phyloP scores from a whole-genome alignment of 2,888 invertebrate species.

The Drepanosiphum platanoidis region DNA sequence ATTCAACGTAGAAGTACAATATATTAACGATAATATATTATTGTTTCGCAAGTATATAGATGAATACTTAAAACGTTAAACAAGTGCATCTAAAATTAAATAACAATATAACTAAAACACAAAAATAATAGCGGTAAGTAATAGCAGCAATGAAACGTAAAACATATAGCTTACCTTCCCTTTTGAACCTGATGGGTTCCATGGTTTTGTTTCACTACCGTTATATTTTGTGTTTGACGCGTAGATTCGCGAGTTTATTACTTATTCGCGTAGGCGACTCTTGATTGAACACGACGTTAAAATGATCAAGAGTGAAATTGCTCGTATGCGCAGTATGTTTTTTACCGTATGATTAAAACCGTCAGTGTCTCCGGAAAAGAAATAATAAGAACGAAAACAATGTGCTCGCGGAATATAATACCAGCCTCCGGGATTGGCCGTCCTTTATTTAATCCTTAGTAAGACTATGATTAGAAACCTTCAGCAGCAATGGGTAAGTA shows the following conservation, averaged over 20 bases:
- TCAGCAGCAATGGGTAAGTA: background rate
- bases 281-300: constrained; percentile 44
- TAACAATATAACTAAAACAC: background rate
- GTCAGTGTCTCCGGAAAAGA: constrained; percentile 36
- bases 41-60: background rate
- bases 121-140: too few relatives aligned
- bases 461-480: constrained; percentile 14
- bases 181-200: constrained; percentile 34
- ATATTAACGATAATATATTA: background rate
- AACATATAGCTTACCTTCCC: constrained; percentile 49
- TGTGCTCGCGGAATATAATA: background rate
- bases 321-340: constrained; percentile 1
- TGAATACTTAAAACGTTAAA: background rate
- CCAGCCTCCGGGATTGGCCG: constrained; percentile 28
- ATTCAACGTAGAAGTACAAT: background rate
- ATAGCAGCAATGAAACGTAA: background rate
- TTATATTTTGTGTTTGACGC: background rate
- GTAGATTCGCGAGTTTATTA: constrained; percentile 40
- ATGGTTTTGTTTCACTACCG: constrained; percentile 38
- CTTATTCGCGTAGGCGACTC: constrained; percentile 34
- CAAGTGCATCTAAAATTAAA: background rate
- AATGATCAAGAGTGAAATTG: constrained; percentile 32
- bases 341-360: constrained; percentile 30
- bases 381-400: constrained; percentile 33
- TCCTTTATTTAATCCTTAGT: background rate